Evolutionary conservation across 2,888 invertebrate species (phyloP).

Genomic region (Electrophaes corylata): DNA sequence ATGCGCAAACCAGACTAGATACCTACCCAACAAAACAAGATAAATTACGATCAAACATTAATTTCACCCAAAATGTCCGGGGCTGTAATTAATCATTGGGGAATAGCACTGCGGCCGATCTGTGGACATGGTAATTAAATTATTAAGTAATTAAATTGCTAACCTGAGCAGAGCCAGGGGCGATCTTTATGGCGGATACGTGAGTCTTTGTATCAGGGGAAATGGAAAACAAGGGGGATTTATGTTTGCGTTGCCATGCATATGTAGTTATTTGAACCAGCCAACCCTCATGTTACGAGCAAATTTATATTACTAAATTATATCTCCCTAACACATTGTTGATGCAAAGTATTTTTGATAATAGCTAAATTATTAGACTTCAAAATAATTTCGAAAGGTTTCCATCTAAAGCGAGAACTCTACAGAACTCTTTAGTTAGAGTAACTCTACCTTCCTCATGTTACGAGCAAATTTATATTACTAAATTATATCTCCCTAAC

Average conservation of each 20-base stretch:
- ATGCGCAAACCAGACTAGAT: conserved; percentile 4
- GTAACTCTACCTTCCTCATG: neutral
- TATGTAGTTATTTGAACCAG: conserved; percentile 10
- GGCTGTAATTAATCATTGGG: conserved; percentile 43
- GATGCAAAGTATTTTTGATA: too few relatives aligned
- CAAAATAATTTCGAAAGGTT: neutral
- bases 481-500: conserved; percentile 6
- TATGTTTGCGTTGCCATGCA: conserved; percentile 26
- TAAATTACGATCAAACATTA: conserved; percentile 29
- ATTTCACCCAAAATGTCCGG: conserved; percentile 30
- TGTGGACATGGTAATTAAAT: conserved; percentile 61
- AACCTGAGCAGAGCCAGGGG: conserved; percentile 43
- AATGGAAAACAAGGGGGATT: conserved; percentile 54
- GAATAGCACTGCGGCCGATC: conserved; percentile 53
- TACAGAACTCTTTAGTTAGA: neutral
- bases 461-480: conserved; percentile 13
- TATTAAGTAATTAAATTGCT: conserved; percentile 77
- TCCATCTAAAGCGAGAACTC: neutral
- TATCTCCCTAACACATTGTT: neutral
- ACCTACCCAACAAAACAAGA: conserved; percentile 26
- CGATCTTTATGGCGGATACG: conserved; percentile 51
- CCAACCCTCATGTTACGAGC: conserved; percentile 1
- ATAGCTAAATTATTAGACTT: too few relatives aligned
- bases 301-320: conserved; percentile 17
- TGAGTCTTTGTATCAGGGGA: conserved; percentile 45